Base-by-base conservation (phyloP, 2,113 vertebrate species). In the Triplophysa dalaica region DNA sequence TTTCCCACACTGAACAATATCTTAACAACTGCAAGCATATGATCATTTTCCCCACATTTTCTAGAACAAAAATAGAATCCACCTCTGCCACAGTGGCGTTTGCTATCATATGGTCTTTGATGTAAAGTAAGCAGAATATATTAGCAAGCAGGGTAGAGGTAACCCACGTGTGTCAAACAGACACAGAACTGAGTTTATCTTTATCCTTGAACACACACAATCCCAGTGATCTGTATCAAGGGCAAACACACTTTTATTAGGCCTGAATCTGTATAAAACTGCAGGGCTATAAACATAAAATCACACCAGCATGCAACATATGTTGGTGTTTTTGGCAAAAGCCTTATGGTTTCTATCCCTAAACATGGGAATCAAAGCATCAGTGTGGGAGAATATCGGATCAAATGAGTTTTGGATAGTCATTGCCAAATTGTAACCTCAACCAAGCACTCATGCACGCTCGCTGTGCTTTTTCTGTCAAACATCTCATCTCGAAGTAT, bases 301-400 rank as follows among this genome's bases (percentile, higher is more conserved):
- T 43, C 41, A 10, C 41, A 43, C 8, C 41, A 11, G 41, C 8
- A 43, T 43, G 8, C 41, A 43, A 43, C 41, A 43, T 43, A 43
- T 10, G 41, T 10, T 43, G 41, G 9, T 8, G 1, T 43, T 43
- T 45, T 45, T 45, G 43, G 43, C 2, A 33, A 6, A 33, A 33
- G 33, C 33, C 43, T 45, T 45, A 24, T 24, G 24, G n/a, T n/a
- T n/a, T n/a, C n/a, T n/a, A n/a, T n/a, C n/a, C n/a, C n/a, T n/a
- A n/a, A n/a, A n/a, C n/a, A n/a, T n/a, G n/a, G n/a, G n/a, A n/a
- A n/a, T n/a, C n/a, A n/a, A n/a, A n/a, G n/a, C 69, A 54, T 72
- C 16, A 54, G 48, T 54, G 68, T 33, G 68, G 68, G 68, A 54
- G 68, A 54, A 21, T 45, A 69, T 22, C 26, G 43, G 24, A 69